Evolutionary conservation across 2,113 vertebrate species (phyloP).

Genomic region (Pollimyrus isidori): DNA sequence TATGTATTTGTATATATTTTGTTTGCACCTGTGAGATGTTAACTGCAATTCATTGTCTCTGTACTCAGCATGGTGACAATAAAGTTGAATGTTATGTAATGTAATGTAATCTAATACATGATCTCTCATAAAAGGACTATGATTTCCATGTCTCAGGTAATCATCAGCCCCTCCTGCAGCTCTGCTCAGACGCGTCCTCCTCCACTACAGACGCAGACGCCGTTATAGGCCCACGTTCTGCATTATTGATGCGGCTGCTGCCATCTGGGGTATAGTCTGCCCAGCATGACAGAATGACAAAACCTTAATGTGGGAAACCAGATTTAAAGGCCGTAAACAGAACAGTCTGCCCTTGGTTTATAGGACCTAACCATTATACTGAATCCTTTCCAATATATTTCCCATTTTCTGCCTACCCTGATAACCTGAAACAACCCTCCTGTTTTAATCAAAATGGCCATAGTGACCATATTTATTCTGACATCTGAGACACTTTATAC

Average conservation of each 20-base stretch:
- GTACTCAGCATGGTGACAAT: background rate
- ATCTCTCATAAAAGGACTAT: background rate
- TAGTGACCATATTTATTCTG: background rate
- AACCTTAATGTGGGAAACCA: background rate
- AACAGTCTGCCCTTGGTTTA: background rate
- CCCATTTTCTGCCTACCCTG: background rate
- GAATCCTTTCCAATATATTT: background rate
- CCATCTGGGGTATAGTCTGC: slow-evolving; percentile 28
- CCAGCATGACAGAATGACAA: background rate
- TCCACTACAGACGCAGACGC: background rate
- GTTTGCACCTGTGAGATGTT: background rate
- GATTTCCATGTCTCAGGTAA: background rate
- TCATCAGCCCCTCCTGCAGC: background rate
- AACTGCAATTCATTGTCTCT: background rate
- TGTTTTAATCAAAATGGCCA: background rate
- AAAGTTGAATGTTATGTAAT: background rate
- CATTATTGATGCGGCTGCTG: slow-evolving; percentile 48
- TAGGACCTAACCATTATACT: background rate
- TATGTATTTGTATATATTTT: background rate
- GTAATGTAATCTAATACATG: background rate
- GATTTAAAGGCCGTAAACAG: background rate
- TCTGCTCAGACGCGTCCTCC: background rate
- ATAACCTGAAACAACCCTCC: background rate
- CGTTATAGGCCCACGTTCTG: background rate
- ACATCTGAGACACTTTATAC: background rate